phyloP scores from a whole-genome alignment of 2,888 invertebrate species.

The Cristatella mucedo region DNA sequence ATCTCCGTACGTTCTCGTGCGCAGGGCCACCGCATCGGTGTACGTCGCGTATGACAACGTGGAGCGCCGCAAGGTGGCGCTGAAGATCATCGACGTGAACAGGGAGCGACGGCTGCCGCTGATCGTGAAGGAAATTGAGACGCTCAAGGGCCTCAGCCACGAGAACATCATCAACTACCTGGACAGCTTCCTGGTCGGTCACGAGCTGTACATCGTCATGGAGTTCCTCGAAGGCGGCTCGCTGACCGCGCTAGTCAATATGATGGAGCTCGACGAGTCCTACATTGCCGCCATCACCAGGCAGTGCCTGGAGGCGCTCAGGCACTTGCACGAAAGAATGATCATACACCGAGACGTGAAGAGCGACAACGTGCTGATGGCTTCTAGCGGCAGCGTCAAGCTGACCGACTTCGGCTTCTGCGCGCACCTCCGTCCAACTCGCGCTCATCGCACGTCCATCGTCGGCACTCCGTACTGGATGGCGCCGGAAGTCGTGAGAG shows the following conservation, averaged over 20 bases:
- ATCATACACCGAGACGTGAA: slow-evolving; percentile 7
- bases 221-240: slow-evolving; percentile 7
- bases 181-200: background rate
- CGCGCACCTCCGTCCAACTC: background rate
- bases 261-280: slow-evolving; percentile 5
- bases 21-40: background rate
- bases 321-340: slow-evolving; percentile 1
- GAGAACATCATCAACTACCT: slow-evolving; percentile 4
- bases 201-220: slow-evolving; percentile 6
- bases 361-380: slow-evolving; percentile 5
- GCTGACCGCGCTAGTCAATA: background rate
- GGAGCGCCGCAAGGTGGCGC: background rate
- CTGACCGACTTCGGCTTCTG: slow-evolving; percentile 9
- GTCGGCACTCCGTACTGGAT: slow-evolving; percentile 6
- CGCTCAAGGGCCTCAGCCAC: background rate
- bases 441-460: background rate
- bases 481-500: slow-evolving; percentile 3
- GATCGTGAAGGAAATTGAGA: slow-evolving; percentile 5
- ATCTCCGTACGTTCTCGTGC: too few relatives aligned
- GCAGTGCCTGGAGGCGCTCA: slow-evolving; percentile 3
- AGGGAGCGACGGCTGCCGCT: background rate
- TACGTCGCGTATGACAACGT: slow-evolving; percentile 5
- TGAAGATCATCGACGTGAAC: slow-evolving; percentile 2
- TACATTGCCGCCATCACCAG: slow-evolving; percentile 6
- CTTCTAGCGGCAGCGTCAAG: background rate